Evolutionary conservation across 2,888 invertebrate species (phyloP).

Genomic region (Aphodius sticticus): DNA sequence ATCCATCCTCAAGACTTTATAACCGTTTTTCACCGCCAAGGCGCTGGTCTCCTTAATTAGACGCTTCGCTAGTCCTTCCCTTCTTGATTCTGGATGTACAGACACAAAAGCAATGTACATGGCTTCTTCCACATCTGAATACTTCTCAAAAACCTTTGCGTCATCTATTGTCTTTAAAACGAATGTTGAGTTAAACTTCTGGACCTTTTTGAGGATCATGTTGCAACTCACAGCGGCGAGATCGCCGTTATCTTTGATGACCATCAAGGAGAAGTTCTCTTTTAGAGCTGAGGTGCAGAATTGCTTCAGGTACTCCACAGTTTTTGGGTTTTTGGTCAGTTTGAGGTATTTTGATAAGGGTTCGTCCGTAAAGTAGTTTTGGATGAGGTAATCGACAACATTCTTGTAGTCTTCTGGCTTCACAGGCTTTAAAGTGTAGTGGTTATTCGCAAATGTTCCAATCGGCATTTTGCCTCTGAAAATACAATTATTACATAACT

Average conservation of each 20-base stretch:
- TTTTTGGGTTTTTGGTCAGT: neutral
- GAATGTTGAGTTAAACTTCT: neutral
- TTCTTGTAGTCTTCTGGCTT: neutral
- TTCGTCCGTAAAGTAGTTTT: slow-evolving; percentile 11
- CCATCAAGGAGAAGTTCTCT: slow-evolving; percentile 7
- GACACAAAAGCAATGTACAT: slow-evolving; percentile 12
- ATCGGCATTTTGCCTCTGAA: too few relatives aligned
- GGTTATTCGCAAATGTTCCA: too few relatives aligned
- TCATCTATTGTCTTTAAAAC: slow-evolving; percentile 5
- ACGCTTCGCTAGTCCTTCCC: slow-evolving; percentile 5
- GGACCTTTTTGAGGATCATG: neutral
- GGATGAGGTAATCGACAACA: slow-evolving; percentile 1
- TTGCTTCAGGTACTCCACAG: neutral
- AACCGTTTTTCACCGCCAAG: too few relatives aligned
- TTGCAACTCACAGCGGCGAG: slow-evolving; percentile 13
- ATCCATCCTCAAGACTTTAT: neutral
- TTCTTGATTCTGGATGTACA: slow-evolving; percentile 13
- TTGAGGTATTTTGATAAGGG: slow-evolving; percentile 5
- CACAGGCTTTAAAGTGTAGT: too few relatives aligned
- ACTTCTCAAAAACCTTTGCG: slow-evolving; percentile 13
- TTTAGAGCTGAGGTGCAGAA: slow-evolving; percentile 10
- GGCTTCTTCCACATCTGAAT: slow-evolving; percentile 9
- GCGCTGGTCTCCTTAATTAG: neutral
- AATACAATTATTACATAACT: too few relatives aligned
- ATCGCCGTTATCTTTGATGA: neutral